Conservation (phyloP, 2,888 invertebrate species). For the Andrena haemorrhoa region DNA sequence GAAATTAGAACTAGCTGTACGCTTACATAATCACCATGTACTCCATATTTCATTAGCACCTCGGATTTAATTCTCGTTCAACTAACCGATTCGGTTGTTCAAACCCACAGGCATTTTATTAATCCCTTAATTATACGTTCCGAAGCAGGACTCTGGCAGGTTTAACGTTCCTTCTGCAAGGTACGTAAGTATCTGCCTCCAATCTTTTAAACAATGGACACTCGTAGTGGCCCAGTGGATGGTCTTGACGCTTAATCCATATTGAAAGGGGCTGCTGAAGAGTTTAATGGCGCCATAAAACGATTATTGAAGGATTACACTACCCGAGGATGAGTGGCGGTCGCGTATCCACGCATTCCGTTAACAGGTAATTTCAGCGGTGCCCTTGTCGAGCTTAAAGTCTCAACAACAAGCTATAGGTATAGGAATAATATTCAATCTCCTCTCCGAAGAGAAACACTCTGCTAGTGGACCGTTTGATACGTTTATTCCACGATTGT, state of each 20-base stretch:
- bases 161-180: neutral
- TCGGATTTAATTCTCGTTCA: constrained; percentile 7
- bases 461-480: neutral
- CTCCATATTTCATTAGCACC: constrained; percentile 23
- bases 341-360: neutral
- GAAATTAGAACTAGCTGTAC: constrained; percentile 11
- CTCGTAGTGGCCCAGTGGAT: neutral
- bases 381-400: neutral
- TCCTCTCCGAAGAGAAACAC: neutral
- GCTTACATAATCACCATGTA: constrained; percentile 19
- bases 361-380: neutral
- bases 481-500: too few relatives aligned
- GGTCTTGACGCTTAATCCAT: neutral
- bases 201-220: neutral
- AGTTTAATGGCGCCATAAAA: constrained; percentile 1
- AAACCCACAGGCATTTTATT: neutral
- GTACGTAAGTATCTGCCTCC: neutral
- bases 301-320: neutral
- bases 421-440: neutral
- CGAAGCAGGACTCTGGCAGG: neutral
- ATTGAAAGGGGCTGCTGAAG: neutral
- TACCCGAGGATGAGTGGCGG: neutral
- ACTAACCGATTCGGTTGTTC: constrained; percentile 15
- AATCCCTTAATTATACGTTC: constrained; percentile 9
- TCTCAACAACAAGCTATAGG: neutral